Conservation (phyloP, 2,113 vertebrate species). For the Spea multiplicata region DNA sequence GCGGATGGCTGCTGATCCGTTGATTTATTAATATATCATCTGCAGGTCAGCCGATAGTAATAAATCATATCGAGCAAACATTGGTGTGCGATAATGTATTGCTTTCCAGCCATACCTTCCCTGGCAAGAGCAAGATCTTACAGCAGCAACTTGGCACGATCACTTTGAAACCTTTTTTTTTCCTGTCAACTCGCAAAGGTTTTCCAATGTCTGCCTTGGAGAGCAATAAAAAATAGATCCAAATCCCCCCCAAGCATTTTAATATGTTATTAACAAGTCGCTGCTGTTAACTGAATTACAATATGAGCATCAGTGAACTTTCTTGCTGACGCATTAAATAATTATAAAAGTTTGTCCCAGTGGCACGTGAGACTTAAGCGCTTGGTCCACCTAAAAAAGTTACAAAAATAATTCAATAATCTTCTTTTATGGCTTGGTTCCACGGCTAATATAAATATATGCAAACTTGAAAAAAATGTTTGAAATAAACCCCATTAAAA, state of each 20-base stretch:
- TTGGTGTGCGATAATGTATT: not conserved
- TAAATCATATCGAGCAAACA: constrained; percentile 15
- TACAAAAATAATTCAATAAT: no score
- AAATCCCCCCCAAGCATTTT: constrained; percentile 30
- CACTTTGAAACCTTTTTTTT: constrained; percentile 32
- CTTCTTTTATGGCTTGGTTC: no score
- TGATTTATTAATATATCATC: constrained; percentile 26
- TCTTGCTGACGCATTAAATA: constrained; percentile 15
- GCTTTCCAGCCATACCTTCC: constrained; percentile 10
- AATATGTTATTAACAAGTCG: constrained; percentile 32
- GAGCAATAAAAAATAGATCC: constrained; percentile 37
- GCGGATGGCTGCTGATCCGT: constrained; percentile 32
- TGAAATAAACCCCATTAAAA: no score
- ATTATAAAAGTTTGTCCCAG: no score
- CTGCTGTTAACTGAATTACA: constrained; percentile 21
- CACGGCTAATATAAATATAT: no score
- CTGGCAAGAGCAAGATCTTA: constrained; percentile 27
- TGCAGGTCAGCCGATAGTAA: constrained; percentile 44
- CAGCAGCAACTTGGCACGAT: constrained; percentile 32
- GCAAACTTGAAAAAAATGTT: no score
- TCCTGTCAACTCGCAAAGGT: constrained; percentile 28
- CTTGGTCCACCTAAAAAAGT: no score
- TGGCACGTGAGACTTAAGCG: no score
- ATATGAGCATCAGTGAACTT: constrained; percentile 15
- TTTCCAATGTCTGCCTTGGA: constrained; percentile 26